Base-by-base conservation (phyloP, 2,797 vertebrate species). In the Syngnathus acus region DNA sequence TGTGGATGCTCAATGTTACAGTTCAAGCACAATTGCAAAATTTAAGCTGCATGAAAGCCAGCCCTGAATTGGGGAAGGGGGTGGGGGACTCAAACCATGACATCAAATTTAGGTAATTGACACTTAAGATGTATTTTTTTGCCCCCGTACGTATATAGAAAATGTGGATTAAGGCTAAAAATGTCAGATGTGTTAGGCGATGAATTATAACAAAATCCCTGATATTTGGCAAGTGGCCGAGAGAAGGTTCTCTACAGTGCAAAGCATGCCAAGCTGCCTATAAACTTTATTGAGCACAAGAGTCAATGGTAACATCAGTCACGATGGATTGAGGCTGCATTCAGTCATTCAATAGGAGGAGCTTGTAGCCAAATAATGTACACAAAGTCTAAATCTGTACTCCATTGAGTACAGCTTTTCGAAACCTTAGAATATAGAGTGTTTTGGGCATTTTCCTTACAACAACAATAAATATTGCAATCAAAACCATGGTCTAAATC, bases 161-260 rank as follows among this genome's bases (percentile, higher is more conserved):
- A 84, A 82, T 85, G 82, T 88, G 73, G 84, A 80, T 90, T 93
- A 93, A 92, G 92, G 91, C 91, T 91, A 88, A 88, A 81, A 83
- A 86, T 88, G 88, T 83, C 75, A 77, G 82, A 88, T 87, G 86
- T 88, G 79, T 87, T 80, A 88, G 86, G 87, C 81, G 76, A 86
- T 89, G 84, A 90, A 84, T 79, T 78, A 79, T 89, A 90, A 92
- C 75, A 75, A 89, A 88, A 91, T 93, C 92, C 91, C 92, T 92
- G 91, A 92, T 91, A 87, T 91, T 85, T 89, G 86, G 89, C 84
- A 86, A 88, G 90, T 83, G 87, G 87, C 86, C 89, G 87, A 78
- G 83, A 89, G 86, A 85, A 87, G 78, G 72, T 82, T 85, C 78
- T 81, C 77, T 76, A 83, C 87, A 90, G 87, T 89, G 85, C 86